Percentiles rank a stretch among this genome's conserved stretches.
Conservation (phyloP, 2,888 invertebrate species). For the Chymomyza procnemis region DNA sequence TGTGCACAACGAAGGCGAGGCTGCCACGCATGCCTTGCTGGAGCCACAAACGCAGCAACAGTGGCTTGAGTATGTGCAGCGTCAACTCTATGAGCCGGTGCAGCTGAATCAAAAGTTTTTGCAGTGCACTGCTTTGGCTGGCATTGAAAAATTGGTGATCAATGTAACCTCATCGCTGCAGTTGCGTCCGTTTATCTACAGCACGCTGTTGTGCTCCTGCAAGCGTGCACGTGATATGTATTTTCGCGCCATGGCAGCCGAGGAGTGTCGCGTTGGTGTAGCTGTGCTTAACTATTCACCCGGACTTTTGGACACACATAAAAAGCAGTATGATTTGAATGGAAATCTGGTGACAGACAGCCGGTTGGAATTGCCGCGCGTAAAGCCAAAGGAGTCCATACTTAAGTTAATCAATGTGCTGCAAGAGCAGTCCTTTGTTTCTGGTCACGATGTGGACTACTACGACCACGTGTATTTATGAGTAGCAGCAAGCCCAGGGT, state of each 20-base stretch:
- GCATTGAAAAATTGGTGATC: constrained; percentile 62
- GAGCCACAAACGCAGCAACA: constrained; percentile 63
- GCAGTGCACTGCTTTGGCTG: constrained; percentile 29
- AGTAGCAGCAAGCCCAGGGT: constrained; percentile 61
- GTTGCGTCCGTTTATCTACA: constrained; percentile 67
- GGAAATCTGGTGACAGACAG: constrained; percentile 61
- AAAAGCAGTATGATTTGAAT: constrained; percentile 62
- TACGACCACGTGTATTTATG: constrained; percentile 74
- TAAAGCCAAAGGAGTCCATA: constrained; percentile 62
- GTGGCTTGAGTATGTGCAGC: constrained; percentile 68
- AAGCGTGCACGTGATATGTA: constrained; percentile 76
- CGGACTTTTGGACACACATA: constrained; percentile 64
- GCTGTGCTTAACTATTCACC: constrained; percentile 73
- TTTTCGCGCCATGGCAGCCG: constrained; percentile 74
- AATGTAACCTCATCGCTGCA: constrained; percentile 72
- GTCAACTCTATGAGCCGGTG: constrained; percentile 65
- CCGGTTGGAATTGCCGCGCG: constrained; percentile 44
- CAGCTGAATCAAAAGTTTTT: constrained; percentile 73
- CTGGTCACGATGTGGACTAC: constrained; percentile 76
- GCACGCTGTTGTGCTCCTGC: constrained; percentile 69
- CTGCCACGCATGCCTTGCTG: constrained; percentile 62
- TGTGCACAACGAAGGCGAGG: constrained; percentile 72
- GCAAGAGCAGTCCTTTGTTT: constrained; percentile 72
- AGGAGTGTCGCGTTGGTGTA: constrained; percentile 52
- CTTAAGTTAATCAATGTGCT: constrained; percentile 74